Conservation (phyloP, 2,113 vertebrate species). For the Pogona vitticeps region DNA sequence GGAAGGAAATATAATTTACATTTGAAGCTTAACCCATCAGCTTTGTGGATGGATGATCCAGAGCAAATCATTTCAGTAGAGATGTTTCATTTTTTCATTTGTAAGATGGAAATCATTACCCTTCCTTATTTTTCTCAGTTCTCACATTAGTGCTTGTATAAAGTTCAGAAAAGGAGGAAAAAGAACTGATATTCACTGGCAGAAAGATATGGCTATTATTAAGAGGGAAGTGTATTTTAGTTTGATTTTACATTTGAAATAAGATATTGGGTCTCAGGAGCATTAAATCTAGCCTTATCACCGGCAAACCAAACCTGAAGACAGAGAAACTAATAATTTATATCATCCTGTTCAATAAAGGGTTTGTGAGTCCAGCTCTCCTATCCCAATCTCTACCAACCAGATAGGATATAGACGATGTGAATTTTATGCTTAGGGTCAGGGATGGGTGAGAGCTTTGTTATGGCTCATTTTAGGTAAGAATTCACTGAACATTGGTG, state of each 20-base stretch:
- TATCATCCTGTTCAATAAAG: neutral
- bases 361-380: neutral
- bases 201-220: neutral
- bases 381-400: neutral
- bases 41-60: neutral
- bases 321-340: neutral
- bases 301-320: neutral
- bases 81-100: conserved; percentile 5
- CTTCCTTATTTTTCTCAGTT: neutral
- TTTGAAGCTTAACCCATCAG: neutral
- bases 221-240: neutral
- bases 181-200: neutral
- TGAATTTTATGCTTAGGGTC: neutral
- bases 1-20: conserved; percentile 1
- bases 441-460: too few relatives aligned
- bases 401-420: neutral
- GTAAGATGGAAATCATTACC: conserved; percentile 1
- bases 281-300: neutral
- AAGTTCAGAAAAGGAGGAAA: neutral
- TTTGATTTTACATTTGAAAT: conserved; percentile 6
- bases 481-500: too few relatives aligned
- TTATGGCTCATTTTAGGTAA: too few relatives aligned
- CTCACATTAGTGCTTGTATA: neutral
- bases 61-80: neutral
- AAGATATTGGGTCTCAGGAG: neutral